These are phyloP conservation scores for Temnothorax curvispinosus DNA, from an alignment of 1,140 invertebrate genomes.

Conservation along the genomic window DNA sequence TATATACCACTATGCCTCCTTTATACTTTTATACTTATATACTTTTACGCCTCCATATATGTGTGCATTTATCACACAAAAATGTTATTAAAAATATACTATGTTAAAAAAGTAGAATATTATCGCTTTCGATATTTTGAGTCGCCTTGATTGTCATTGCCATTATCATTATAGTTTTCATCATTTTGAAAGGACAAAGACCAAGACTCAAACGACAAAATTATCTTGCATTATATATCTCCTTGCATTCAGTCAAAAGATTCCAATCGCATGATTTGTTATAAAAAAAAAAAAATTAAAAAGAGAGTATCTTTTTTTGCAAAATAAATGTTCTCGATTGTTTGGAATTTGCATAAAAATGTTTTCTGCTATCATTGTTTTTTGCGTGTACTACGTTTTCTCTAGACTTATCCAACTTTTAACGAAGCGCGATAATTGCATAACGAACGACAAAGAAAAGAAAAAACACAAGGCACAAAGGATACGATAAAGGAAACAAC, in stretches of 20 bases:
- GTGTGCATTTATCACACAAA: not conserved
- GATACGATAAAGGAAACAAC: constrained; percentile 10
- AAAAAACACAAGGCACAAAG: not conserved
- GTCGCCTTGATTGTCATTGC: not conserved
- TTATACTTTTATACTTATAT: too few relatives aligned
- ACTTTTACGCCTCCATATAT: too few relatives aligned
- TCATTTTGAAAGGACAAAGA: constrained; percentile 48
- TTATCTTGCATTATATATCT: constrained; percentile 57
- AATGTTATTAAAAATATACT: not conserved
- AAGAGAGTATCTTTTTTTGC: not conserved
- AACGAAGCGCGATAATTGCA: constrained; percentile 30
- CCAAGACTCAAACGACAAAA: constrained; percentile 67
- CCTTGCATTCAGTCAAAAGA: constrained; percentile 69
- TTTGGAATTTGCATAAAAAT: not conserved
- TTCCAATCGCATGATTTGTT: not conserved
- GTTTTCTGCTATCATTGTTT: not conserved
- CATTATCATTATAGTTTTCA: constrained; percentile 27
- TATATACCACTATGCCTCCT: too few relatives aligned
- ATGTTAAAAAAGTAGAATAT: not conserved
- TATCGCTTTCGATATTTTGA: not conserved
- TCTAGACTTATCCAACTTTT: not conserved
- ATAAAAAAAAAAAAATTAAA: not conserved
- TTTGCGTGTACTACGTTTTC: not conserved
- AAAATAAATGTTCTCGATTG: not conserved
- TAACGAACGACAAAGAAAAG: not conserved